Base-by-base conservation (phyloP, 2,113 vertebrate species). In the Sphaerodactylus townsendi region DNA sequence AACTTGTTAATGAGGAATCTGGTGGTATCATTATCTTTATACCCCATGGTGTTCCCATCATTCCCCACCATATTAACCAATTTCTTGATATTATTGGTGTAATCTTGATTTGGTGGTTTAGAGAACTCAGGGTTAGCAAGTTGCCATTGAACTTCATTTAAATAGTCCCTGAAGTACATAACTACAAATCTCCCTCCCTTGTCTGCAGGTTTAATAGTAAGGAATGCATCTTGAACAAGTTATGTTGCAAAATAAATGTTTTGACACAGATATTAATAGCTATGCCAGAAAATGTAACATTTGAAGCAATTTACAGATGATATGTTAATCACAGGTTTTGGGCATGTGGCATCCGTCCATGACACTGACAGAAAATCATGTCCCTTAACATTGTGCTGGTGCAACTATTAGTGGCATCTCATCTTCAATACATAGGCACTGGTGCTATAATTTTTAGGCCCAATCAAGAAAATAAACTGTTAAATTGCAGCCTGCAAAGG, bases 401-500 rank as follows among this genome's bases (percentile, higher is more conserved):
- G 14, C 28, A 46, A 30, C 44, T 48, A 5, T n/a, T 15, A 48
- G 44, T 4, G 46, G 23, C 72, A 74, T 23, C 4, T 71, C 21
- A 41, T 19, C 30, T n/a, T 50, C 44, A n/a, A 28, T 39, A 15
- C 23, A 44, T 46, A n/a, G 23, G 5, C 30, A 4, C 28, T 74
- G 72, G 11, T 33, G 14, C n/a, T 8, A 6, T 21, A 71, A 28
- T 21, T 25, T 41, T 41, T 71, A 44, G 69, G 37, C 21, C 37
- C 5, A 71, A 23, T 70, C 37, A 39, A 19, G 35, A 39, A 70
- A 6, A 70, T 39, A 37, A 70, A 21, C 21, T 39, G 85, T 83
- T 86, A 80, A 79, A 77, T 90, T 85, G 82, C 41, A 75, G 28
- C 39, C 19, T 85, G 80, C 25, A 17, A 88, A 72, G 86, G 87